phyloP scores from a whole-genome alignment of 2,888 invertebrate species.

The Malthinus seriepunctatus region DNA sequence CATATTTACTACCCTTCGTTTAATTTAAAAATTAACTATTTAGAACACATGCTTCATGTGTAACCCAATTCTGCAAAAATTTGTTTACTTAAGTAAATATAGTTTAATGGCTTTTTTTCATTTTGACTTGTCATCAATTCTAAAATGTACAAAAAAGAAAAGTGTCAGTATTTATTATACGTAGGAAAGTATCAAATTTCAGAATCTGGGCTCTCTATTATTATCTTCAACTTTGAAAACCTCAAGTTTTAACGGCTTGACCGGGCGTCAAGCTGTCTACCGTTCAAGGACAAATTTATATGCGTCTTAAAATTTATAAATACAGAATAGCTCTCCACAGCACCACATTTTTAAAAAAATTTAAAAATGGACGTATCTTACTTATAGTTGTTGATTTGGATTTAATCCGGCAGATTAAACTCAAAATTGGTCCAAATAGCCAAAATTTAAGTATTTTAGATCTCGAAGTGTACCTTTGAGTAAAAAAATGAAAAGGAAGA shows the following conservation, averaged over 20 bases:
- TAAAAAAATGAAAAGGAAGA: too few relatives aligned
- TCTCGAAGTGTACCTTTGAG: too few relatives aligned
- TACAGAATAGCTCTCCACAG: not conserved
- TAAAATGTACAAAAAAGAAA: not conserved
- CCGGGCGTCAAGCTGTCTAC: slow-evolving; percentile 37
- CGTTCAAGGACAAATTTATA: slow-evolving; percentile 30
- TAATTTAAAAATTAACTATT: not conserved
- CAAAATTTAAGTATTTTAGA: too few relatives aligned
- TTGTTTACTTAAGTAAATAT: not conserved
- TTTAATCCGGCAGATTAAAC: too few relatives aligned
- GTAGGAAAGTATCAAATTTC: slow-evolving; percentile 34
- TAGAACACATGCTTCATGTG: not conserved
- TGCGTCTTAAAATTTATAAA: slow-evolving; percentile 16
- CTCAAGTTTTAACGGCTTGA: slow-evolving; percentile 20
- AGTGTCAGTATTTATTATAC: slow-evolving; percentile 14
- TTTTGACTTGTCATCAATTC: slow-evolving; percentile 3
- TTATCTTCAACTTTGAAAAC: slow-evolving; percentile 14
- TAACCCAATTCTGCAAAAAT: slow-evolving; percentile 5
- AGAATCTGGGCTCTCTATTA: slow-evolving; percentile 24
- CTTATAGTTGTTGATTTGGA: too few relatives aligned
- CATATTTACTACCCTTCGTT: not conserved
- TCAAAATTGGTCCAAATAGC: too few relatives aligned
- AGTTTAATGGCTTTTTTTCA: not conserved
- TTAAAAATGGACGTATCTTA: too few relatives aligned
- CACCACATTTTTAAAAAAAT: too few relatives aligned